Base-by-base conservation (phyloP, 2,888 invertebrate species). In the Syrphus vitripennis region DNA sequence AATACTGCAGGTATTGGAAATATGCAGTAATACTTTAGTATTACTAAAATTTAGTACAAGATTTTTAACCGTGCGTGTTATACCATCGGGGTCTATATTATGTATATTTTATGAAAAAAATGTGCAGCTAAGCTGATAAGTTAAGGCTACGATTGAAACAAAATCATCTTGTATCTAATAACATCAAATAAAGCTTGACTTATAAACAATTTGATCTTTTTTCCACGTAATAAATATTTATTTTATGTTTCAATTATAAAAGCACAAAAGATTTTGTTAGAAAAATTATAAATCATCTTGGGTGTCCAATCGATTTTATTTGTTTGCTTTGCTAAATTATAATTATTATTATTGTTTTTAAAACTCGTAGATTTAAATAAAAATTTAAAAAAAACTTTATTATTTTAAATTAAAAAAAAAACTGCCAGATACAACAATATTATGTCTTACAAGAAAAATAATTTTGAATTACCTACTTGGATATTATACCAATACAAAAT, bases 361-460 rank as follows among this genome's bases (percentile, higher is more conserved):
- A 48, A 21, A 3, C 3, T 14, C 4, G 3, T 9, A 0, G 2
- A 24, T 24, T 24, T 24, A 14, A 24, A 24, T 50, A 0, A 16
- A 9, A 42, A 10, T 34, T 34, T 0, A 24, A 14, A 12, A 10
- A 14, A 19, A 37, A 24, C 4, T 63, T 42, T 63, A 10, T 21
- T 26, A 4, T 26, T 63, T 26, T 12, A 69, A 26, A 70, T 40
- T n/a, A n/a, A n/a, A n/a, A 57, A 67, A 70, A 4, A 69, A 86
- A 86, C 86, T 86, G 86, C 86, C 86, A 86, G 71, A 81, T 16
- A 82, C 45, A 78, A 86, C 72, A 86, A 86, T 82, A 74, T 82
- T 26, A 65, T 79, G 77, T 78, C 55, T 45, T 48, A 74, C 55
- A 74, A 81, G 31, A 63, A 69, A 69, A 59, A 48, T 59, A 57